Conservation (phyloP, 2,888 invertebrate species). For the Phorcus lineatus region DNA sequence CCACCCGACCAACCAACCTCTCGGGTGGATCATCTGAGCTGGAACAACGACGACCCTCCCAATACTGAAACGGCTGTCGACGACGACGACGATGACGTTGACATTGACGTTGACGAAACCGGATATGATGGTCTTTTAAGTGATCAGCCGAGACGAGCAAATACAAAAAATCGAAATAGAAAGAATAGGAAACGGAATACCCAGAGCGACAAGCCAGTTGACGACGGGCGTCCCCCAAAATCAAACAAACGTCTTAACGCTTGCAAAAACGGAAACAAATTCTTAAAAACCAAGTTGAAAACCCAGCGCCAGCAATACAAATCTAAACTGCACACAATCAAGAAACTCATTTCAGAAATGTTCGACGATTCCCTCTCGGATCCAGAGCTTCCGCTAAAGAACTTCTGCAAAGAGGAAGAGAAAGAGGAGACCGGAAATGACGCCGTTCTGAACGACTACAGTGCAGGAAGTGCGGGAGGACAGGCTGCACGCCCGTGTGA, state of each 20-base stretch:
- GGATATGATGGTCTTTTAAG: neutral
- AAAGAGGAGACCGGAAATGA: neutral
- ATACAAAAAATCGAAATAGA: neutral
- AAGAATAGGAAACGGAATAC: neutral
- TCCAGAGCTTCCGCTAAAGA: neutral
- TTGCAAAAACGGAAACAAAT: neutral
- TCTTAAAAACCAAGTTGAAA: neutral
- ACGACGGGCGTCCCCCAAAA: neutral
- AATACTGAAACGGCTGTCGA: neutral
- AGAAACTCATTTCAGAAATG: neutral
- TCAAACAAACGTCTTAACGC: neutral
- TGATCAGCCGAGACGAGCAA: neutral
- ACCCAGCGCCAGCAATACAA: neutral
- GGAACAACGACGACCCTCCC: too few relatives aligned
- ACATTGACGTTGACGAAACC: neutral
- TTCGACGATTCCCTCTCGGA: slow-evolving; percentile 13
- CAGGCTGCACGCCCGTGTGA: slow-evolving; percentile 19
- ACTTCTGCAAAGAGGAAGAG: neutral
- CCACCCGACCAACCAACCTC: too few relatives aligned
- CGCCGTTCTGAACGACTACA: neutral
- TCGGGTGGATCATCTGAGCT: too few relatives aligned
- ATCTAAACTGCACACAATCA: neutral
- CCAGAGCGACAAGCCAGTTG: neutral
- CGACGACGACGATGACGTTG: neutral
- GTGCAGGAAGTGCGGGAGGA: neutral